Conservation (phyloP, 2,888 invertebrate species). For the Colletes collaris region DNA sequence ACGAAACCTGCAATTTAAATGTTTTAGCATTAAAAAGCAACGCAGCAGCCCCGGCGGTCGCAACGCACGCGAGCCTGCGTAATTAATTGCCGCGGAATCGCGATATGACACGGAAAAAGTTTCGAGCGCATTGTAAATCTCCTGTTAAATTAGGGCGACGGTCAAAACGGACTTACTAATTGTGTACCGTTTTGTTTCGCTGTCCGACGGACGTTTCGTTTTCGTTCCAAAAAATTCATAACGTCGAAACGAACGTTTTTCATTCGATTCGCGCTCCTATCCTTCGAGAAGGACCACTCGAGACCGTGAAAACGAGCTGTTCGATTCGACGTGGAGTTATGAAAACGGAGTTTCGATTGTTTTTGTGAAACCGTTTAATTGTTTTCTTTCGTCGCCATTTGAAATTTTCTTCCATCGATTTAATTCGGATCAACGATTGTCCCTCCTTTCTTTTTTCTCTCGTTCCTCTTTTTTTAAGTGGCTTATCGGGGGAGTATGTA, state of each 20-base stretch:
- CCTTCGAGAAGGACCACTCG: background rate
- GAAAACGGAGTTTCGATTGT: slow-evolving; percentile 10
- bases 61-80: background rate
- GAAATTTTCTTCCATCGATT: slow-evolving; percentile 15
- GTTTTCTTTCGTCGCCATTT: background rate
- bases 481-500: slow-evolving; percentile 32
- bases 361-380: slow-evolving; percentile 4
- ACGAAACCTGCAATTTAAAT: slow-evolving; percentile 81
- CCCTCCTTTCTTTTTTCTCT: slow-evolving; percentile 1
- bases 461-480: slow-evolving; percentile 3
- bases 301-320: background rate
- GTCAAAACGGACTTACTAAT: slow-evolving; percentile 23
- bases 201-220: background rate
- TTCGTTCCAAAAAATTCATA: slow-evolving; percentile 10
- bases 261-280: background rate
- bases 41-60: background rate
- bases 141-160: slow-evolving; percentile 16
- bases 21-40: slow-evolving; percentile 50
- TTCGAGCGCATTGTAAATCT: slow-evolving; percentile 19
- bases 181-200: background rate
- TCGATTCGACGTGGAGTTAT: slow-evolving; percentile 1
- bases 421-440: slow-evolving; percentile 6
- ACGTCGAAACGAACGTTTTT: slow-evolving; percentile 19
- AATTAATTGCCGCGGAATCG: slow-evolving; percentile 33
- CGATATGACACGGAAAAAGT: slow-evolving; percentile 39